Percentiles rank a stretch among this genome's conserved stretches.
These are phyloP conservation scores for Drosophila triauraria DNA, from an alignment of 1,140 invertebrate species.

Conservation along the genomic window DNA sequence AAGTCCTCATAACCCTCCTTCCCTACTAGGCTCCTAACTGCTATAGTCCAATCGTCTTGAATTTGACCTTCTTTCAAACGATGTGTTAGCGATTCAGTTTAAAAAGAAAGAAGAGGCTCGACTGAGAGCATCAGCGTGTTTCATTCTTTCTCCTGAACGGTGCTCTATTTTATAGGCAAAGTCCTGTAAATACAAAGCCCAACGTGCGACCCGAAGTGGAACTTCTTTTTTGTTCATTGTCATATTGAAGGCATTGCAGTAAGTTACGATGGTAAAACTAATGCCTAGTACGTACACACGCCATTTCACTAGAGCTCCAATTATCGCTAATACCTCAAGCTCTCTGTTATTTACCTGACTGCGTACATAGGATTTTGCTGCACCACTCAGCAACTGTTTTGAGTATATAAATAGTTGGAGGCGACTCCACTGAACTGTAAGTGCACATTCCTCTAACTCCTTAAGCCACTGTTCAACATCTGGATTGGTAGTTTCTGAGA, in stretches of 20 bases:
- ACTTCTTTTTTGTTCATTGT: slow-evolving; percentile 28
- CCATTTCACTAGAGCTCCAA: slow-evolving; percentile 39
- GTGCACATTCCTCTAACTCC: too few species aligned
- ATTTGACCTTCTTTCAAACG: slow-evolving; percentile 19
- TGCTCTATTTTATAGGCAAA: too few species aligned
- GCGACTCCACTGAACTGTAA: too few species aligned
- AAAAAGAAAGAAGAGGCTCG: slow-evolving; percentile 8
- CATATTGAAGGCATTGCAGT: slow-evolving; percentile 15
- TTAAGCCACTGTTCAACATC: too few species aligned
- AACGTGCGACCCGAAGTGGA: slow-evolving; percentile 9
- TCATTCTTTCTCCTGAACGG: too few species aligned
- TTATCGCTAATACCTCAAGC: slow-evolving; percentile 56
- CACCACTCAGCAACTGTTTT: too few species aligned
- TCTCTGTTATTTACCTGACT: slow-evolving; percentile 13
- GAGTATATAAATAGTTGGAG: too few species aligned
- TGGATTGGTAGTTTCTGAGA: too few species aligned
- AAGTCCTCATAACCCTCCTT: background rate
- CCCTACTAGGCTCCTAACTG: slow-evolving; percentile 4
- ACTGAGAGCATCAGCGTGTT: too few species aligned
- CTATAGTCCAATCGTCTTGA: slow-evolving; percentile 11
- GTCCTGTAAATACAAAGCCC: slow-evolving; percentile 1
- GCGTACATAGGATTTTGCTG: too few species aligned
- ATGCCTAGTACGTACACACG: slow-evolving; percentile 28
- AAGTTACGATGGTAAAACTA: slow-evolving; percentile 23
- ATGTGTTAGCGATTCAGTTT: background rate